These are phyloP conservation scores for Tholera decimalis DNA, from an alignment of 2,888 invertebrate species.

Conservation along the genomic window DNA sequence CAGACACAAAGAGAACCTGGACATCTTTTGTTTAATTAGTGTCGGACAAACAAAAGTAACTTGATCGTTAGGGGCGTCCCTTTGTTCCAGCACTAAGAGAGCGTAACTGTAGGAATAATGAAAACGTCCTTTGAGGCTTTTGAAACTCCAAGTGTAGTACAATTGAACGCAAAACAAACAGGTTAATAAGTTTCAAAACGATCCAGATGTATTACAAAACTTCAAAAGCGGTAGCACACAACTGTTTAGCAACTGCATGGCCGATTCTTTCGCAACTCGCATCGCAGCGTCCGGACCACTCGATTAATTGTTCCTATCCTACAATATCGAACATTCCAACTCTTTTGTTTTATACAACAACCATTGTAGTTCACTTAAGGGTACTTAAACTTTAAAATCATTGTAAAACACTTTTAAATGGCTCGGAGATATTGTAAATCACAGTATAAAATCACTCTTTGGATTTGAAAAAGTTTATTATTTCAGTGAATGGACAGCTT, in stretches of 20 bases:
- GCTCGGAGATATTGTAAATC: constrained; percentile 65
- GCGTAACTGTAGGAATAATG: constrained; percentile 82
- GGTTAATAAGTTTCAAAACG: constrained; percentile 91
- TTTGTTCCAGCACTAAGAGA: constrained; percentile 81
- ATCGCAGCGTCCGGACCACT: constrained; percentile 90
- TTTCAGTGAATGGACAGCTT: constrained; percentile 73
- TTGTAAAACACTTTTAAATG: constrained; percentile 61
- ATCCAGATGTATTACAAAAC: constrained; percentile 90
- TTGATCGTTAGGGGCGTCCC: constrained; percentile 83
- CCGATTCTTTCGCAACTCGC: constrained; percentile 86
- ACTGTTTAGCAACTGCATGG: constrained; percentile 87
- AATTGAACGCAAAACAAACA: constrained; percentile 86
- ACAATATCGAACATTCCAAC: constrained; percentile 80
- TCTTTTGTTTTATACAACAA: constrained; percentile 82
- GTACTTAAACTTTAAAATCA: constrained; percentile 61
- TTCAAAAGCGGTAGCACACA: constrained; percentile 88
- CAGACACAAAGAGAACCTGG: constrained; percentile 76
- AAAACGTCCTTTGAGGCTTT: constrained; percentile 84
- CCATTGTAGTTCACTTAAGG: constrained; percentile 70
- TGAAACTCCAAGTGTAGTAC: constrained; percentile 79
- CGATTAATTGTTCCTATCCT: constrained; percentile 89
- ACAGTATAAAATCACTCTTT: constrained; percentile 46
- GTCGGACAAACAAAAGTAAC: constrained; percentile 88
- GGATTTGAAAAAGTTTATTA: constrained; percentile 59
- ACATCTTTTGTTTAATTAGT: constrained; percentile 89